These are phyloP conservation scores for Fregata magnificens DNA, from an alignment of 2,113 vertebrate genomes.

Conservation along the genomic window DNA sequence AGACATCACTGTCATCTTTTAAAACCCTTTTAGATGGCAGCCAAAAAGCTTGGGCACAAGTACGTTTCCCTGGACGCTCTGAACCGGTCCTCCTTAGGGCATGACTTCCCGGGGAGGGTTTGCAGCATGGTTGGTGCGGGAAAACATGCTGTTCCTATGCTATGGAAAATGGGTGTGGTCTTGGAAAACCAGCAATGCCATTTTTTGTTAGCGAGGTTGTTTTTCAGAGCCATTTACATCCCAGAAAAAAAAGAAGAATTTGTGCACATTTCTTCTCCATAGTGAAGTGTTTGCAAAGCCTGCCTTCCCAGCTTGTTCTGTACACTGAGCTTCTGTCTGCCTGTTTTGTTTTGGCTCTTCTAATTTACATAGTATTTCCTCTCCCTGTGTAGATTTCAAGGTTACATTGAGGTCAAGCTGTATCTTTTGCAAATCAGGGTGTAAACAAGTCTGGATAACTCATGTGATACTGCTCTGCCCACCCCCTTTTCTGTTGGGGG, in stretches of 20 bases:
- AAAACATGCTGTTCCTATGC: background rate
- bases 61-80: rapidly evolving
- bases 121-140: no score
- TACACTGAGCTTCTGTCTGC: background rate
- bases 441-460: conserved; percentile 55
- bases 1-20: background rate
- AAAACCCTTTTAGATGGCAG: background rate
- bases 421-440: conserved; percentile 57
- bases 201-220: background rate
- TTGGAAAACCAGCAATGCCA: background rate
- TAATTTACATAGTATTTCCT: conserved; percentile 64
- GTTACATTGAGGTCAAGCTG: conserved; percentile 25
- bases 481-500: background rate
- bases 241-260: background rate
- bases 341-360: conserved; percentile 27
- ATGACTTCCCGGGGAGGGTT: background rate
- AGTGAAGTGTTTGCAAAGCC: background rate
- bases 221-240: background rate
- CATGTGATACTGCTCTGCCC: background rate
- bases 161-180: background rate
- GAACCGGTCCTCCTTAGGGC: background rate
- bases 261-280: background rate
- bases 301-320: background rate
- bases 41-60: background rate
- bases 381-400: conserved; percentile 15